These are phyloP conservation scores for Acholoe squamosa DNA, from an alignment of 2,888 invertebrate genomes.

Conservation along the genomic window DNA sequence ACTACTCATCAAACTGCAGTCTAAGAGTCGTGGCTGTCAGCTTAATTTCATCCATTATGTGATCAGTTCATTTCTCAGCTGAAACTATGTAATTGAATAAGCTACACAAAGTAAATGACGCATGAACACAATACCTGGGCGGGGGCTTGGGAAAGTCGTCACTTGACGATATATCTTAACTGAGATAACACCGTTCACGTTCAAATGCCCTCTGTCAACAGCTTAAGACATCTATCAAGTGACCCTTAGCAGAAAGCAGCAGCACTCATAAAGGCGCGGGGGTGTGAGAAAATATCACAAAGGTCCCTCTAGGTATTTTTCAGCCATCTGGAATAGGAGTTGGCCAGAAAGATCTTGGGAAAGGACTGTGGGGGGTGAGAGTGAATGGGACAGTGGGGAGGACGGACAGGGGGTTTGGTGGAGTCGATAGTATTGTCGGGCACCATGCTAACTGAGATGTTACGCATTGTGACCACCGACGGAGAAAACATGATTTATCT, in stretches of 20 bases:
- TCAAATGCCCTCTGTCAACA: constrained; percentile 5
- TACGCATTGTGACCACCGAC: neutral
- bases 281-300: constrained; percentile 28
- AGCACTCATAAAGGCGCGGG: neutral
- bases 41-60: constrained; percentile 17
- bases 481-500: constrained; percentile 21
- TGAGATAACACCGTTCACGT: constrained; percentile 14
- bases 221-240: constrained; percentile 18
- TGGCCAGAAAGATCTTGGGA: neutral
- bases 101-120: neutral
- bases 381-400: constrained; percentile 10
- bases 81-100: neutral
- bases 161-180: neutral
- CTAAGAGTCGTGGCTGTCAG: neutral
- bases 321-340: constrained; percentile 2
- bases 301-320: neutral
- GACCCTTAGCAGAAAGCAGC: neutral
- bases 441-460: constrained; percentile 22
- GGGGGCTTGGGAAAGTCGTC: constrained; percentile 8
- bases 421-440: neutral
- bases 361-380: neutral
- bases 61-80: neutral
- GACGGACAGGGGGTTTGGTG: neutral
- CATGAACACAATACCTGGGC: neutral
- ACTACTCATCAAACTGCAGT: too few relatives aligned